Conservation (phyloP, 2,113 vertebrate genomes). For the Gasterosteus nipponicus region DNA sequence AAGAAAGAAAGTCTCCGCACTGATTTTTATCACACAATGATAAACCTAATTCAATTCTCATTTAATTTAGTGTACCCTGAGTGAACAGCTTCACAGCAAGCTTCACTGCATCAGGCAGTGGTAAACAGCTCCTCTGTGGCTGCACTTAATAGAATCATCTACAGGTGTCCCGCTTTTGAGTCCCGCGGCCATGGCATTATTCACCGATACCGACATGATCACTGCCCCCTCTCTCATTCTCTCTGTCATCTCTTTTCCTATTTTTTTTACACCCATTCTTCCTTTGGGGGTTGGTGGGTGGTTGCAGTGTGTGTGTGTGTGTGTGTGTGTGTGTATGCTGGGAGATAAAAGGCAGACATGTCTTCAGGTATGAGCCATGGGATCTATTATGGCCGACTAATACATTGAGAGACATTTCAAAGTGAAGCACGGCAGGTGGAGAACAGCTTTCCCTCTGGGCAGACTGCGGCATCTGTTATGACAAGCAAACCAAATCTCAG, state of each 20-base stretch:
- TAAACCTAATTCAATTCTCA: constrained; percentile 35
- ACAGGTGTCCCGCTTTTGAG: constrained; percentile 56
- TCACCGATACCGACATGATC: constrained; percentile 43
- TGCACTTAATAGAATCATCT: constrained; percentile 52
- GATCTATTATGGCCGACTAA: constrained; percentile 67
- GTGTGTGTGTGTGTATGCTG: not conserved
- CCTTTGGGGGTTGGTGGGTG: constrained; percentile 2
- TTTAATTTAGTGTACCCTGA: constrained; percentile 27
- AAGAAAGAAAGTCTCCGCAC: not conserved
- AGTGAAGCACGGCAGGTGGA: constrained; percentile 63
- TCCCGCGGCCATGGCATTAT: constrained; percentile 43
- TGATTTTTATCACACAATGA: constrained; percentile 2
- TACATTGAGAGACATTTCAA: constrained; percentile 71
- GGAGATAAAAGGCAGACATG: constrained; percentile 42
- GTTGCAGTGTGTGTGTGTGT: constrained; percentile 2
- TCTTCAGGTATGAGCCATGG: constrained; percentile 61
- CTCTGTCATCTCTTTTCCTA: not conserved
- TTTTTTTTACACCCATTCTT: not conserved
- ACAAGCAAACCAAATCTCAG: constrained; percentile 68
- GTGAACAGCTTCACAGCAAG: constrained; percentile 7
- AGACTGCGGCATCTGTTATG: constrained; percentile 64
- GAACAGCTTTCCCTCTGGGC: constrained; percentile 54
- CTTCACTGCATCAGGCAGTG: constrained; percentile 5
- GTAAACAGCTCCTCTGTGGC: constrained; percentile 46
- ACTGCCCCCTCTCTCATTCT: constrained; percentile 29